Percentiles rank a stretch among this genome's conserved stretches.
Conservation (phyloP, 2,888 invertebrate species). For the Yponomeuta sedellus region DNA sequence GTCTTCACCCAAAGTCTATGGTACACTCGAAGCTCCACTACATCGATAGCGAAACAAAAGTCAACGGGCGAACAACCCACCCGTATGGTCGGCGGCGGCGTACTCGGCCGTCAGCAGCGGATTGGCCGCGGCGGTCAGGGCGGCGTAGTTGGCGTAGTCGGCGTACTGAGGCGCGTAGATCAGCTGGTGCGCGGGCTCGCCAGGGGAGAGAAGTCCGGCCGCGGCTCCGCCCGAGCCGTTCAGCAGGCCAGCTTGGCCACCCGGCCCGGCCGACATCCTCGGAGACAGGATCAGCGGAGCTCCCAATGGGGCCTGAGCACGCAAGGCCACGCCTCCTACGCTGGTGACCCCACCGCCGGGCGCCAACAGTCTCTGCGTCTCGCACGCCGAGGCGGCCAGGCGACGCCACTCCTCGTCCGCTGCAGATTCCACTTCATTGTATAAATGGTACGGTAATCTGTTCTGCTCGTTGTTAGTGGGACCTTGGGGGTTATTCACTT, state of each 20-base stretch:
- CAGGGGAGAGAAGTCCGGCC: conserved; percentile 70
- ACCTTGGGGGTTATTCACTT: not conserved
- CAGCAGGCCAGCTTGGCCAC: conserved; percentile 83
- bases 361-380: conserved; percentile 85
- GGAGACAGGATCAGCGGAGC: conserved; percentile 95
- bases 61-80: conserved; percentile 86
- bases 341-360: conserved; percentile 65
- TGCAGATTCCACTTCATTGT: conserved; percentile 65
- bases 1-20: not conserved
- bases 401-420: conserved; percentile 92
- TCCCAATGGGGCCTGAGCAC: conserved; percentile 87
- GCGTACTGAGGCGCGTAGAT: conserved; percentile 91
- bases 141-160: conserved; percentile 94
- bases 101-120: conserved; percentile 89
- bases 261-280: conserved; percentile 88
- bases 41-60: conserved; percentile 23
- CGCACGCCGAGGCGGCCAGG: conserved; percentile 86
- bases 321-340: conserved; percentile 63
- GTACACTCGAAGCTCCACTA: conserved; percentile 8
- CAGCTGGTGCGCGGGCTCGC: conserved; percentile 85
- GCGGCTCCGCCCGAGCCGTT: conserved; percentile 63
- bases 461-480: conserved; percentile 14
- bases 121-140: conserved; percentile 84
- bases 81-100: conserved; percentile 92
- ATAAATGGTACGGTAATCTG: conserved; percentile 56